Evolutionary conservation across 1,140 invertebrate species (phyloP).

Genomic region (Acromyrmex echinatior): DNA sequence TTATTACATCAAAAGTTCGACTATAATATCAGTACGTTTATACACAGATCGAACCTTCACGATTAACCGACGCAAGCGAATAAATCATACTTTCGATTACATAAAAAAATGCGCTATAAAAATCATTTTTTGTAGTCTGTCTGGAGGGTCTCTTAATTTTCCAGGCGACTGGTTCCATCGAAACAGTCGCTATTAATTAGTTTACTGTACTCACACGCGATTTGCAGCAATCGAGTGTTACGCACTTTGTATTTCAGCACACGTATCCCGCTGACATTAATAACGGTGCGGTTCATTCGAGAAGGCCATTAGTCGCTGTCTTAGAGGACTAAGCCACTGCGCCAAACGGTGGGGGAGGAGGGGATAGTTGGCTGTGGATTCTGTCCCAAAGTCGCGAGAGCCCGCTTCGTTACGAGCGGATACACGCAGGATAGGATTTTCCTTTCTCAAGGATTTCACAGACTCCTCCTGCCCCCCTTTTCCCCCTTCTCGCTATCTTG

Average conservation of each 20-base stretch:
- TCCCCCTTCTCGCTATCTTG: neutral
- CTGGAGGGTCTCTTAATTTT: slow-evolving; percentile 49
- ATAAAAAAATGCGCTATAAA: slow-evolving; percentile 24
- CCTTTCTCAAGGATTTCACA: slow-evolving; percentile 66
- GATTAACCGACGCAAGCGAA: slow-evolving; percentile 8
- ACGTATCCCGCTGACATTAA: slow-evolving; percentile 60
- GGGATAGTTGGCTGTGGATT: slow-evolving; percentile 47
- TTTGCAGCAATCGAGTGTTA: slow-evolving; percentile 51
- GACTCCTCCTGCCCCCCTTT: neutral
- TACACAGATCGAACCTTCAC: slow-evolving; percentile 22
- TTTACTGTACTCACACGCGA: slow-evolving; percentile 26
- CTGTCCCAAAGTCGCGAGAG: slow-evolving; percentile 55
- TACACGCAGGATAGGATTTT: slow-evolving; percentile 63
- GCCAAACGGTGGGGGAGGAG: neutral
- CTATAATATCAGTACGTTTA: neutral
- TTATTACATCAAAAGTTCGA: neutral
- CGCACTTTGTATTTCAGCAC: slow-evolving; percentile 48
- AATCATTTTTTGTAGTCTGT: slow-evolving; percentile 8
- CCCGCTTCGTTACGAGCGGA: slow-evolving; percentile 64
- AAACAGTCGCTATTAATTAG: slow-evolving; percentile 44
- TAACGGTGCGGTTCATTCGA: slow-evolving; percentile 52
- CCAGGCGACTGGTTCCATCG: slow-evolving; percentile 36
- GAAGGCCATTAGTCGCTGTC: slow-evolving; percentile 58
- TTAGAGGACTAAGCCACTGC: slow-evolving; percentile 43
- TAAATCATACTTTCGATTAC: slow-evolving; percentile 27